phyloP scores from a whole-genome alignment of 2,113 vertebrate genomes.

The Laticauda laticaudata region DNA sequence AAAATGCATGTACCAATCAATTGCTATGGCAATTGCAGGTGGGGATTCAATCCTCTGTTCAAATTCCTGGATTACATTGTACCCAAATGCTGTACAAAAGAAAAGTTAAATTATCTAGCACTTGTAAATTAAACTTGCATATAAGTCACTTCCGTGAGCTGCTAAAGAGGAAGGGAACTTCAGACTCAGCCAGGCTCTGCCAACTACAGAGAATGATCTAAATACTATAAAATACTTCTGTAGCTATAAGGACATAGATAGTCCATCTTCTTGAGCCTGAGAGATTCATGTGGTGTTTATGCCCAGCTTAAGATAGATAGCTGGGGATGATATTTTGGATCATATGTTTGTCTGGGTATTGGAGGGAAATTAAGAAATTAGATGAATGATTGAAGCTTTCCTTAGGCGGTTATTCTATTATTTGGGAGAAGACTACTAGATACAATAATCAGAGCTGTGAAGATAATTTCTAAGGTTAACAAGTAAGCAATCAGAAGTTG shows the following conservation, averaged over 20 bases:
- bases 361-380: background rate
- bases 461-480: background rate
- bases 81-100: background rate
- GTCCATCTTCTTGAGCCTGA: background rate
- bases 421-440: background rate
- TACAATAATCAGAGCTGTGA: background rate
- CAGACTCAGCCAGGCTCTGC: background rate
- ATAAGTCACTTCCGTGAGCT: background rate
- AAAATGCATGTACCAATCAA: background rate
- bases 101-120: background rate
- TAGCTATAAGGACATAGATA: background rate
- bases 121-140: background rate
- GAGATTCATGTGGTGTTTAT: background rate
- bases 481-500: background rate
- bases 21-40: background rate
- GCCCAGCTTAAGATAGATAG: background rate
- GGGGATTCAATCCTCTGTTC: background rate
- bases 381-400: background rate
- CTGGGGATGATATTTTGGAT: background rate
- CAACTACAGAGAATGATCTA: background rate
- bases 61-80: background rate
- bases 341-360: background rate
- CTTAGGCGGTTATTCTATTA: background rate
- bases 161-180: background rate
- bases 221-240: background rate